Base-by-base conservation (phyloP, 2,888 invertebrate genomes). In the Clivina fossor region DNA sequence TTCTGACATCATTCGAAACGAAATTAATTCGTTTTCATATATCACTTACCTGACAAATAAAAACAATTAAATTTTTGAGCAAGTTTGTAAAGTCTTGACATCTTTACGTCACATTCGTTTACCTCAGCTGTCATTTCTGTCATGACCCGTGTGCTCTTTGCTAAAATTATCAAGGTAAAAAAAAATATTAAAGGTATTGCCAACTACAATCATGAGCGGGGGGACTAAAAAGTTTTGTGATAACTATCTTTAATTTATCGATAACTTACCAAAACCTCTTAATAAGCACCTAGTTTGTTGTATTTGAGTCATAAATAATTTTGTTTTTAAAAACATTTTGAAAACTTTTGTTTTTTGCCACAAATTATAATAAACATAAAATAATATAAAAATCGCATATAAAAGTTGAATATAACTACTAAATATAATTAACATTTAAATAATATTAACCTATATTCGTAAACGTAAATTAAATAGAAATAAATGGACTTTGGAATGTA, bases 61-160 rank as follows among this genome's bases (percentile, higher is more conserved):
- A 92, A 92, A 79, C 88, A 88, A 78, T 92, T 92, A 77, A 90
- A 91, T 80, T 88, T 89, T 72, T 87, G 84, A 58, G 91, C 90
- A 73, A 91, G 80, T 77, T 86, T 85, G 69, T 90, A 76, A 69
- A 90, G 79, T 70, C 81, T 79, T 71, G 85, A 84, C 78, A 84
- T 80, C 67, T 76, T 75, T 67, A 71, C 69, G 62, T 72, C 73
- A 50, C 33, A 20, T 11, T 16, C n/a, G n/a, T 43, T 44, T 11
- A 18, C 18, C n/a, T 18, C 44, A 65, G 67, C 70, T 66, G 68
- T 56, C 47, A 56, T 48, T 22, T 22, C 33, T 47, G 30, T 11
- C 47, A 18, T 44, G 26, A 53, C 11, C 9, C 5, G 4, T 24
- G 26, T 24, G 9, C 43, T 43, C 26, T 11, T 24, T 8, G 43